Evolutionary conservation across 2,797 vertebrate genomes (phyloP).

Genomic region (Spinibarbus caldwelli): DNA sequence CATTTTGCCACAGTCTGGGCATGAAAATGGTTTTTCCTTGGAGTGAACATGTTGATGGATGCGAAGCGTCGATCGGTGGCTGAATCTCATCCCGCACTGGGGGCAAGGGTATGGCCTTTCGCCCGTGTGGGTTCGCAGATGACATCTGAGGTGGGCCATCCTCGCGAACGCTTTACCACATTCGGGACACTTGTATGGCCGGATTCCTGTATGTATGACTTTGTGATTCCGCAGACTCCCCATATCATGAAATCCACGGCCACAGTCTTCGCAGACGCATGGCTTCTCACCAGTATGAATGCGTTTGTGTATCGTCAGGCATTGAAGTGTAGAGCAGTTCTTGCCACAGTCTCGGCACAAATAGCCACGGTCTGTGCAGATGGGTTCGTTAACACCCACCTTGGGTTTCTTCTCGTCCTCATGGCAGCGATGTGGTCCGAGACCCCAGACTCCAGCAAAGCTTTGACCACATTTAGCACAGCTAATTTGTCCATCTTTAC

Average conservation of each 20-base stretch:
- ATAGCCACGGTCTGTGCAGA: conserved; percentile 74
- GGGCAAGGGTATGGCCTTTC: conserved; percentile 77
- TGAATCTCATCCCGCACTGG: conserved; percentile 78
- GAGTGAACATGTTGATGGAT: conserved; percentile 78
- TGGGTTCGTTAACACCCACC: conserved; percentile 60
- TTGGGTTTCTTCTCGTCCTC: conserved; percentile 54
- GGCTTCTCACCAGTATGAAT: conserved; percentile 81
- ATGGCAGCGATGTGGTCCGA: conserved; percentile 78
- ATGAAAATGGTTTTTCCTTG: conserved; percentile 75
- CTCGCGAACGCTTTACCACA: conserved; percentile 77
- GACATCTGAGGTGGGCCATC: conserved; percentile 76
- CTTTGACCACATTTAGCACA: conserved; percentile 76
- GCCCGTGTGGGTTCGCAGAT: conserved; percentile 77
- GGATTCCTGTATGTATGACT: conserved; percentile 78
- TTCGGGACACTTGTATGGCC: conserved; percentile 76
- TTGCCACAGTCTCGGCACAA: conserved; percentile 77
- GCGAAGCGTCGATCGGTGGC: conserved; percentile 76
- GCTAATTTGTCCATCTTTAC: conserved; percentile 72
- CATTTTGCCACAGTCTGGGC: conserved; percentile 74
- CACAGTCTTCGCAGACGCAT: conserved; percentile 76
- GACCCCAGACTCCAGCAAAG: conserved; percentile 78
- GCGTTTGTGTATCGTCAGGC: conserved; percentile 78
- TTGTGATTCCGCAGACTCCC: conserved; percentile 71
- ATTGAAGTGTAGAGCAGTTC: conserved; percentile 74
- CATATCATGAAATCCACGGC: conserved; percentile 74